A percentile compares a stretch with the other conserved stretches of the same genome.
phyloP scores from a whole-genome alignment of 2,113 vertebrate genomes.

The Equus przewalskii region DNA sequence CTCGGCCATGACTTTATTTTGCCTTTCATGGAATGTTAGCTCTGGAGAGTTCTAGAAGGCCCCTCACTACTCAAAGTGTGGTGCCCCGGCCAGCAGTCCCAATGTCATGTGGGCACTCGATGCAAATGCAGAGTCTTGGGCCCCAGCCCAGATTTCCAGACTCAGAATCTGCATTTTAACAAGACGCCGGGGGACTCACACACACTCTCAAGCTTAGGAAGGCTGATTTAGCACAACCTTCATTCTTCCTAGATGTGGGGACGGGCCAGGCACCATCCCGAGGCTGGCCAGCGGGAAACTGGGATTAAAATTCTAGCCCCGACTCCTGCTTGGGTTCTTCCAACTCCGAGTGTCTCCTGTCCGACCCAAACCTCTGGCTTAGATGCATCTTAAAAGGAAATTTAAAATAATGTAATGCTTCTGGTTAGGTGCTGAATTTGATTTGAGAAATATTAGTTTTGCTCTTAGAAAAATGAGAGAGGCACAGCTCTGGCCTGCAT shows the following conservation, averaged over 20 bases:
- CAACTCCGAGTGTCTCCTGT: background rate
- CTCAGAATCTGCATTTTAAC: background rate
- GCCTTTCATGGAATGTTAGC: background rate
- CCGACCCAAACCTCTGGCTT: background rate
- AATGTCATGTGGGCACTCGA: accelerated
- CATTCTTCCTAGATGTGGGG: background rate
- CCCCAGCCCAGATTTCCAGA: background rate
- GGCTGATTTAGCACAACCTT: accelerated
- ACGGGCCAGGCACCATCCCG: background rate
- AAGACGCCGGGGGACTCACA: too few species aligned
- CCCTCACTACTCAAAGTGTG: too few species aligned
- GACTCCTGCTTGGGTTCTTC: background rate
- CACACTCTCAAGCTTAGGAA: background rate
- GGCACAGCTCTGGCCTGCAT: background rate
- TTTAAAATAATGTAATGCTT: background rate
- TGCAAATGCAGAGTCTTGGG: background rate
- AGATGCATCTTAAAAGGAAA: background rate
- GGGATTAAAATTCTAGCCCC: too few species aligned
- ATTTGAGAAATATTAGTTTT: background rate
- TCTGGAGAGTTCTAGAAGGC: background rate
- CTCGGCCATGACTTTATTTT: too few species aligned
- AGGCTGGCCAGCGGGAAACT: background rate
- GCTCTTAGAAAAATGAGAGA: background rate
- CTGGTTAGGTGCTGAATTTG: background rate
- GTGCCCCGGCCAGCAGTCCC: too few species aligned